phyloP scores from a whole-genome alignment of 2,888 invertebrate species.

The Iphiclides podalirius region DNA sequence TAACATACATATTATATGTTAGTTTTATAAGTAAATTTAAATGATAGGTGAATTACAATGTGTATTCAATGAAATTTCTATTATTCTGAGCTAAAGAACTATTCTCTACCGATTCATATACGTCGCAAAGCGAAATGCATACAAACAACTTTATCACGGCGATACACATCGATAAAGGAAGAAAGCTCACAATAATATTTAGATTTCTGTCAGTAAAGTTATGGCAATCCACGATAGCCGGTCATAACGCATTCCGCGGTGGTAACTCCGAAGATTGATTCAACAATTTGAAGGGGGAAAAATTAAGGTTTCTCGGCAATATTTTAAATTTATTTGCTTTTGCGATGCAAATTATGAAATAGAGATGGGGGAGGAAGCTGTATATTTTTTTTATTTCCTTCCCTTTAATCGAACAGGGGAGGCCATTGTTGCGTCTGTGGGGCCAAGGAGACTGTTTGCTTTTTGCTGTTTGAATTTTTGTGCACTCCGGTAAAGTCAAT shows the following conservation, averaged over 20 bases:
- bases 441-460: conserved; percentile 57
- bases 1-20: too few species aligned
- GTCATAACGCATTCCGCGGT: conserved; percentile 4
- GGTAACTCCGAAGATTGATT: conserved; percentile 50
- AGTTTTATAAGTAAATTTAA: too few species aligned
- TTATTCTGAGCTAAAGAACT: too few species aligned
- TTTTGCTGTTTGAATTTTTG: conserved; percentile 38
- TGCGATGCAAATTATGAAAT: conserved; percentile 77
- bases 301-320: conserved; percentile 69
- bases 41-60: too few species aligned
- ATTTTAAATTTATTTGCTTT: conserved; percentile 78
- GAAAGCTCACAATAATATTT: background rate
- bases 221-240: background rate
- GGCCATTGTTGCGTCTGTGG: conserved; percentile 55
- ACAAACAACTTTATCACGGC: background rate
- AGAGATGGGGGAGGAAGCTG: conserved; percentile 56
- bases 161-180: background rate
- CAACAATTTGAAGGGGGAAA: conserved; percentile 59
- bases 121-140: background rate
- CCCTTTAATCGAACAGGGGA: conserved; percentile 70
- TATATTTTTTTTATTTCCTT: conserved; percentile 52
- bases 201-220: background rate
- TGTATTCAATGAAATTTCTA: too few species aligned
- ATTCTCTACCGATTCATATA: too few species aligned
- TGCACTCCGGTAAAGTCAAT: background rate